Base-by-base conservation (phyloP, 1,140 invertebrate species). In the Thaumatotibia leucotreta region DNA sequence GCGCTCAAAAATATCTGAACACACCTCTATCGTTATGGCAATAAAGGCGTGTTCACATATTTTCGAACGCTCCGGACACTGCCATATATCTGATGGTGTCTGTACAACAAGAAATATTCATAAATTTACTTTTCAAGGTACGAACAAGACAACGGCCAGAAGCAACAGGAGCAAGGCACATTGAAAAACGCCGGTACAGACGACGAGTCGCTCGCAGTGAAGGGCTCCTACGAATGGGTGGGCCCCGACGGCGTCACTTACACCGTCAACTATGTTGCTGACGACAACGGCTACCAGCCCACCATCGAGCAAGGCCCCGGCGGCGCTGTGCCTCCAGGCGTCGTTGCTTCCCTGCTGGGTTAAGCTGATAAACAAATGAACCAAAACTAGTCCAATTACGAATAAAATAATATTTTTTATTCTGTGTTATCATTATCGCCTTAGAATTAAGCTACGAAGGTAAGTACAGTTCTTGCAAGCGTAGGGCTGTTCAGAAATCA, bases 241-340 rank as follows among this genome's bases (percentile, higher is more conserved):
- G 92, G 88, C 29, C 87, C 92, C 22, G 91, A 93, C 70, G 93
- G 93, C 11, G 81, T 92, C 8, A 85, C 76, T 0, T 92, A 93
- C 77, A 86, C 77, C 1, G 86, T 97, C 2, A 93, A 90, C 4
- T 97, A 97, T 85, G 91, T 93, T 24, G 95, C 96, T 62, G 96
- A 96, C 77, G 94, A 95, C 70, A 94, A 94, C 65, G 95, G 95
- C 33, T 95, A 93, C 88, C 92, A 93, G 65, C 92, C 94, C 4
- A 72, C 79, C n/a, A 91, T 91, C 32, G 83, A 83, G 45, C 88
- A 92, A 33, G 94, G 93, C 31, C 93, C 94, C 2, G 94, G 95
- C 66, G 94, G 94, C 54, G 89, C 92, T 2, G 75, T 83, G 0
- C 77, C 83, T 1, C 65, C 75, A 4, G 79, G 69, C 8, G 69